These are phyloP conservation scores for Eretmocerus hayati DNA, from an alignment of 2,888 invertebrate species.

Conservation along the genomic window DNA sequence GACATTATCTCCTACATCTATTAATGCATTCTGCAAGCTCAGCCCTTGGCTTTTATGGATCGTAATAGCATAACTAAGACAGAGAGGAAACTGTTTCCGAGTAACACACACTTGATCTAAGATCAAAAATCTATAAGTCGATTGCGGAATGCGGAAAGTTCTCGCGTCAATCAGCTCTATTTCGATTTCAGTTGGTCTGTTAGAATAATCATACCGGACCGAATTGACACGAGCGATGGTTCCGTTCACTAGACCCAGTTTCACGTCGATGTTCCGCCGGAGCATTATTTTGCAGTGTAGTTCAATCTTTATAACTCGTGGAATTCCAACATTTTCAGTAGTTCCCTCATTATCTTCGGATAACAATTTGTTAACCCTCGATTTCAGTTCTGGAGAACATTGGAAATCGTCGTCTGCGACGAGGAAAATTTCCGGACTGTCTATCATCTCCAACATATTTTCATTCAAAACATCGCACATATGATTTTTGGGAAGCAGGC, in stretches of 20 bases:
- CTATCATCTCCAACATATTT: background rate
- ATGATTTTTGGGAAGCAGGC: background rate
- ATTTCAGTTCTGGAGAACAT: background rate
- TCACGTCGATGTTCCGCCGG: constrained; percentile 28
- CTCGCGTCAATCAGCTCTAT: background rate
- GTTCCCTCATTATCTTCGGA: constrained; percentile 8
- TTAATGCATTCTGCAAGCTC: constrained; percentile 22
- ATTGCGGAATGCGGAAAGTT: too few relatives aligned
- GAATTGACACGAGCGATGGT: constrained; percentile 24
- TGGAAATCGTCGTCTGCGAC: constrained; percentile 1
- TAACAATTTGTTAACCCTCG: constrained; percentile 6
- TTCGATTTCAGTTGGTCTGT: background rate
- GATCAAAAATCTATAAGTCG: constrained; percentile 28
- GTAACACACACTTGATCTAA: constrained; percentile 22
- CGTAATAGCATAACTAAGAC: constrained; percentile 26
- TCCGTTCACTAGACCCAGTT: constrained; percentile 29
- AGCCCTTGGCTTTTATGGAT: too few relatives aligned
- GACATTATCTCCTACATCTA: constrained; percentile 23
- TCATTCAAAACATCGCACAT: background rate
- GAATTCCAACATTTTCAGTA: constrained; percentile 5
- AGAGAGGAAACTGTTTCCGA: constrained; percentile 27
- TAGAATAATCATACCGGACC: too few relatives aligned
- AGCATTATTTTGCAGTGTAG: constrained; percentile 26
- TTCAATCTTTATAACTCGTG: constrained; percentile 14
- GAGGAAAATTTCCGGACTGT: background rate